Base-by-base conservation (phyloP, 2,888 invertebrate genomes). In the Globia sparganii region DNA sequence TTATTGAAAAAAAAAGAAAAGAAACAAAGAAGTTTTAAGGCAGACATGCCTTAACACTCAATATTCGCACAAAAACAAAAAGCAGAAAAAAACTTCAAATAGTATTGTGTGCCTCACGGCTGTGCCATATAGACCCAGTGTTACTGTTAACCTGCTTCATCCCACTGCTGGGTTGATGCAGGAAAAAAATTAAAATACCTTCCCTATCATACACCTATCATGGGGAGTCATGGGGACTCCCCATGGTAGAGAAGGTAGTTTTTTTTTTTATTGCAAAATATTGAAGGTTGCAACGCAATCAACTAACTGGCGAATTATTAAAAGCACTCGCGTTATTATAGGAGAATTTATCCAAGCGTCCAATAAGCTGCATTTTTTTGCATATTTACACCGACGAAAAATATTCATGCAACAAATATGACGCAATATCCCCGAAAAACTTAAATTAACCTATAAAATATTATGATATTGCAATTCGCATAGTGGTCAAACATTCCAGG, bases 381-480 rank as follows among this genome's bases (percentile, higher is more conserved):
- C 43, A 77, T 77, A 37, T 59, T 69, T 40, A 59, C 18, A 11
- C 5, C 59, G 3, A 25, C n/a, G 21, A 28, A 61, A 80, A 67
- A 78, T 83, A 66, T 80, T 71, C 71, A 78, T 61, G 43, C 46
- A 64, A 64, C 53, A 68, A 72, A 70, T 70, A 40, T 56, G 25
- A 69, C 34, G 53, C 65, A 58, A 61, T 69, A 34, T 28, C 28
- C 25, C 46, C 53, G 68, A 72, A 75, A 75, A 75, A 65, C 37
- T 46, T 64, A 78, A 78, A 84, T 78, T 72, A 70, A 49, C 58
- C 58, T 70, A 82, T 73, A 70, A 75, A 77, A 84, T 83, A 68
- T 71, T 80, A 75, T 81, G 68, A 59, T 40, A 75, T 76, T 77
- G 77, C 77, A 81, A 68, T 77, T 58, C 34, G 68, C 84, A 86